phyloP scores from a whole-genome alignment of 2,888 invertebrate species.

The Cancer borealis region DNA sequence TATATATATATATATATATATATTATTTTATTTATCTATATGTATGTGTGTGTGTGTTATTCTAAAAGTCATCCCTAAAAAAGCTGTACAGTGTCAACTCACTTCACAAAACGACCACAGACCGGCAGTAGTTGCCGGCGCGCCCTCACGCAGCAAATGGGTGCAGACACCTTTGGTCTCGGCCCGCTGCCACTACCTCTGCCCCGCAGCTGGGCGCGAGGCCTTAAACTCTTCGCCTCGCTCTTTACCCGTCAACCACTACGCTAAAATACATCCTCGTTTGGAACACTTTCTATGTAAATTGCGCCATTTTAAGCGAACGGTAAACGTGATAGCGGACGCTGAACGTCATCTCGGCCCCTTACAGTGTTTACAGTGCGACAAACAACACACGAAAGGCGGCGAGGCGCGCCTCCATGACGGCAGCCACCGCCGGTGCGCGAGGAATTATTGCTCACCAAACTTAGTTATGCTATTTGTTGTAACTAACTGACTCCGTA shows the following conservation, averaged over 20 bases:
- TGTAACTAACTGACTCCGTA: background rate
- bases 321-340: conserved; percentile 37
- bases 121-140: background rate
- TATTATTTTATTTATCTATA: too few species aligned
- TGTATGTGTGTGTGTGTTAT: conserved; percentile 13
- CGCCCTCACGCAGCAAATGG: background rate
- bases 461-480: background rate
- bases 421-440: background rate
- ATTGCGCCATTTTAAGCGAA: conserved; percentile 28
- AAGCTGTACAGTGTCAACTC: background rate
- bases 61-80: background rate
- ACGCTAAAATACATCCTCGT: conserved; percentile 29
- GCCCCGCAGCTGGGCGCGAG: background rate
- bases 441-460: background rate
- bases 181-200: background rate
- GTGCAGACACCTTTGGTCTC: background rate
- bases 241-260: conserved; percentile 10
- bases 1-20: too few species aligned
- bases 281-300: conserved; percentile 37
- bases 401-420: background rate
- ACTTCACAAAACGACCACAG: background rate
- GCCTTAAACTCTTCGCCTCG: conserved; percentile 22
- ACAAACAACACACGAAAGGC: background rate
- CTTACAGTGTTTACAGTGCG: background rate
- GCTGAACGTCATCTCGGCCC: conserved; percentile 26